Conservation (phyloP, 2,888 invertebrate species). For the Serripes groenlandicus region DNA sequence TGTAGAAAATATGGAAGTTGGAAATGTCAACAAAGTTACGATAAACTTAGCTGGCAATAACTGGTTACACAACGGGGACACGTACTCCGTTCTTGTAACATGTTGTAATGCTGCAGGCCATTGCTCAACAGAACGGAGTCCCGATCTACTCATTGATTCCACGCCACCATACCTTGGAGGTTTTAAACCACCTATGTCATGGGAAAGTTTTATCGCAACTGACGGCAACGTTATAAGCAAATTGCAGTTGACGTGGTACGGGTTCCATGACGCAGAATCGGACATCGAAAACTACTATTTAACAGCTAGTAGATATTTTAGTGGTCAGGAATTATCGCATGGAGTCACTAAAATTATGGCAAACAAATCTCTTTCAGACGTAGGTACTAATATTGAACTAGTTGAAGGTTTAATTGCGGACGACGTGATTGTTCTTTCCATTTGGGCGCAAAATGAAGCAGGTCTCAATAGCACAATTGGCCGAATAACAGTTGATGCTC, state of each 20-base stretch:
- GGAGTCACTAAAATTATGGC: slow-evolving; percentile 22
- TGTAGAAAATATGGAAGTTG: slow-evolving; percentile 48
- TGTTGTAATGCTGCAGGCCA: slow-evolving; percentile 69
- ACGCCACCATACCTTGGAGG: slow-evolving; percentile 73
- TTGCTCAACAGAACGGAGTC: slow-evolving; percentile 58
- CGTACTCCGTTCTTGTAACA: slow-evolving; percentile 55
- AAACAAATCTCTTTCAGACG: background rate
- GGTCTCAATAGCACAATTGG: slow-evolving; percentile 51
- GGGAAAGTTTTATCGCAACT: slow-evolving; percentile 27
- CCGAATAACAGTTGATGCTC: slow-evolving; percentile 24
- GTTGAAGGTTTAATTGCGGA: slow-evolving; percentile 12
- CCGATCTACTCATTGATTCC: slow-evolving; percentile 67
- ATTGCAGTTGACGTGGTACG: slow-evolving; percentile 66
- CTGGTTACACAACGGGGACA: slow-evolving; percentile 63
- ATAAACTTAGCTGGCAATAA: slow-evolving; percentile 40
- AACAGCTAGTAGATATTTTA: slow-evolving; percentile 50
- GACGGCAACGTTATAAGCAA: background rate
- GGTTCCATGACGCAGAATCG: slow-evolving; percentile 69
- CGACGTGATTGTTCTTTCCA: slow-evolving; percentile 53
- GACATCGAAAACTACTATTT: slow-evolving; percentile 58
- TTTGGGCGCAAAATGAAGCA: slow-evolving; percentile 66
- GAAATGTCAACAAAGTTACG: slow-evolving; percentile 42
- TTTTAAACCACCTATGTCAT: slow-evolving; percentile 59
- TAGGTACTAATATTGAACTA: slow-evolving; percentile 16
- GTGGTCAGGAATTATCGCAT: slow-evolving; percentile 56